A percentile compares a stretch with the other conserved stretches of the same genome.
phyloP scores from a whole-genome alignment of 2,888 invertebrate species.

The Drosophila fungiperda region DNA sequence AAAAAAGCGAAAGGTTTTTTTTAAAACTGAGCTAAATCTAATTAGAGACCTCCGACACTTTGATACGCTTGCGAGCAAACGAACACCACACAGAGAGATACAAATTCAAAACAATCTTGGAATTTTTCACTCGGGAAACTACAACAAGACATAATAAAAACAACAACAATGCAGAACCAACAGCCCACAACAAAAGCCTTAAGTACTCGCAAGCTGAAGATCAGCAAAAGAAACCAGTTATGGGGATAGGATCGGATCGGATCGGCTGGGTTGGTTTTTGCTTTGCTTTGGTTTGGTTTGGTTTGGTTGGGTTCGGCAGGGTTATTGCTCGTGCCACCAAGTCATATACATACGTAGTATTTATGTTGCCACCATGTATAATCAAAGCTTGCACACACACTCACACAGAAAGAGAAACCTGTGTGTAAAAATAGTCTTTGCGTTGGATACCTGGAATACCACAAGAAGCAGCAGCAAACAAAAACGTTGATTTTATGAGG shows the following conservation, averaged over 20 bases:
- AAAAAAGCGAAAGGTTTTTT: constrained; percentile 71
- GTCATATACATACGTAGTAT: constrained; percentile 65
- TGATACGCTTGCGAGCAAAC: constrained; percentile 57
- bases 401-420: constrained; percentile 50
- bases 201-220: constrained; percentile 64
- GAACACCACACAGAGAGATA: constrained; percentile 29
- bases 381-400: constrained; percentile 51
- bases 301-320: constrained; percentile 43
- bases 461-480: constrained; percentile 21
- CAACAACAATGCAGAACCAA: constrained; percentile 38
- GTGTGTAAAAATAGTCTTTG: constrained; percentile 69
- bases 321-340: constrained; percentile 77
- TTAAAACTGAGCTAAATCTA: constrained; percentile 38
- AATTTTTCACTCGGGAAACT: constrained; percentile 52
- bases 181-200: constrained; percentile 41
- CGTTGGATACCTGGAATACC: constrained; percentile 49
- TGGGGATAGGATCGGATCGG: constrained; percentile 20
- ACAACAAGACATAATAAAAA: constrained; percentile 27
- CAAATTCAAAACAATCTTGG: constrained; percentile 63
- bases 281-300: background rate
- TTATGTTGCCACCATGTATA: constrained; percentile 68
- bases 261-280: constrained; percentile 35
- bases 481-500: constrained; percentile 41
- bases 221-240: constrained; percentile 66
- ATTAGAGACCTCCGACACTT: constrained; percentile 65